phyloP scores from a whole-genome alignment of 2,888 invertebrate genomes.

The Meganola albula region DNA sequence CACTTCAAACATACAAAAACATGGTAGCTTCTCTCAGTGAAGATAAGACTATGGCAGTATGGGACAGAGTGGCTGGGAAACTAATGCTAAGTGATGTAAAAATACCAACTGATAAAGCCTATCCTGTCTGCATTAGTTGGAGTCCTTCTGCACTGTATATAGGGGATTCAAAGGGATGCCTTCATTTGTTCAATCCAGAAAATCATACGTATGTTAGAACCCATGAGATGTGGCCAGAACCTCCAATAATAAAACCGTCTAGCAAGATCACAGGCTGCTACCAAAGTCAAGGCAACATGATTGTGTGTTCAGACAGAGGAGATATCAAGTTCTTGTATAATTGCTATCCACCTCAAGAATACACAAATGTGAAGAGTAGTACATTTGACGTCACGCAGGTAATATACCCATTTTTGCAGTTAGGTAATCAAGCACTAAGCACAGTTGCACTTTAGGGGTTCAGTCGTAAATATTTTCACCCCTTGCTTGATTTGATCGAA shows the following conservation, averaged over 20 bases:
- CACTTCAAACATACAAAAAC: slow-evolving; percentile 50
- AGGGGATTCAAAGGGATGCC: slow-evolving; percentile 63
- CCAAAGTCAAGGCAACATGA: slow-evolving; percentile 58
- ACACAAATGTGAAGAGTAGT: slow-evolving; percentile 46
- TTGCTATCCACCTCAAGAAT: slow-evolving; percentile 59
- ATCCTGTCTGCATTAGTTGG: slow-evolving; percentile 65
- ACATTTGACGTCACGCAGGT: slow-evolving; percentile 69
- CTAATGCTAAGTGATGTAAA: slow-evolving; percentile 53
- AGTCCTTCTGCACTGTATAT: slow-evolving; percentile 57
- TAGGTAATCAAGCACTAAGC: no score
- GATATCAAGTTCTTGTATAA: slow-evolving; percentile 69
- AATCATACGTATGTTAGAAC: slow-evolving; percentile 43
- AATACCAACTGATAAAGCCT: slow-evolving; percentile 56
- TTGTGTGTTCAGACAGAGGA: slow-evolving; percentile 65
- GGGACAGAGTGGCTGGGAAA: slow-evolving; percentile 74
- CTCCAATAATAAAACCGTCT: slow-evolving; percentile 47
- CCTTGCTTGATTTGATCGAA: no score
- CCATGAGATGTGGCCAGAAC: slow-evolving; percentile 58
- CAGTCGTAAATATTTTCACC: no score
- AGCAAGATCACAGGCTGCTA: slow-evolving; percentile 63
- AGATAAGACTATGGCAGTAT: slow-evolving; percentile 76
- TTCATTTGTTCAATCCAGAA: slow-evolving; percentile 63
- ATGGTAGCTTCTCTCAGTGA: slow-evolving; percentile 78
- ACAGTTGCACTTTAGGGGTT: no score
- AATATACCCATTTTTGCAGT: no score